Base-by-base conservation (phyloP, 2,113 vertebrate species). In the Pardalotus punctatus region DNA sequence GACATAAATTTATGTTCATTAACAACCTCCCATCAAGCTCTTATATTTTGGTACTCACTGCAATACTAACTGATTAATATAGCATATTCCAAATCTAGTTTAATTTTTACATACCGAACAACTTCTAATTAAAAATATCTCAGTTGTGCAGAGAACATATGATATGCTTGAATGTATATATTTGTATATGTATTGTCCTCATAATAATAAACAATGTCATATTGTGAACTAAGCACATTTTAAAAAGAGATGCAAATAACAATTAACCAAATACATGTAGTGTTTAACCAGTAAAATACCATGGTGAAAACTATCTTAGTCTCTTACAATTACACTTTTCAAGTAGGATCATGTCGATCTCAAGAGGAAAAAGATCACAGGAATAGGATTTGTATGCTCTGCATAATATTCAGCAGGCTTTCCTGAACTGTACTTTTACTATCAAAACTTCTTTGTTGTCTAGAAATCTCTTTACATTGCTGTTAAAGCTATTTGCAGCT, bases 171-270 rank as follows among this genome's bases (percentile, higher is more conserved):
- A 42, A 90, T 45, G 22, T 28, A 76, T 33, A n/a, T 27, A 66
- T 57, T 28, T 70, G n/a, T 61, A 57, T 38, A 69, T 29, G 74
- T 47, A 66, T 5, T 35, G 43, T 43, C 33, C 18, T 82, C 27
- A 58, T n/a, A 85, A 71, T 67, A 90, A 84, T 23, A 50, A 84
- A 9, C 35, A 61, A 78, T 3, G 8, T 25, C 57, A 65, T 79
- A 70, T 1, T 70, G 57, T 58, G 12, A 82, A 82, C 48, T 47
- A 85, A 56, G 43, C 27, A 80, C 7, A 74, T 81, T 85, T 91
- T 93, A 31, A 38, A 86, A 71, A 93, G 74, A 85, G 22, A 94
- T 73, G 45, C 67, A 94, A 94, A 48, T 92, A 86, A 72, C 28
- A 80, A 74, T 42, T 71, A 86, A 71, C 18, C 43, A 86, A 77